These are phyloP conservation scores for Euzetes globulus DNA, from an alignment of 2,888 invertebrate genomes.

Conservation along the genomic window DNA sequence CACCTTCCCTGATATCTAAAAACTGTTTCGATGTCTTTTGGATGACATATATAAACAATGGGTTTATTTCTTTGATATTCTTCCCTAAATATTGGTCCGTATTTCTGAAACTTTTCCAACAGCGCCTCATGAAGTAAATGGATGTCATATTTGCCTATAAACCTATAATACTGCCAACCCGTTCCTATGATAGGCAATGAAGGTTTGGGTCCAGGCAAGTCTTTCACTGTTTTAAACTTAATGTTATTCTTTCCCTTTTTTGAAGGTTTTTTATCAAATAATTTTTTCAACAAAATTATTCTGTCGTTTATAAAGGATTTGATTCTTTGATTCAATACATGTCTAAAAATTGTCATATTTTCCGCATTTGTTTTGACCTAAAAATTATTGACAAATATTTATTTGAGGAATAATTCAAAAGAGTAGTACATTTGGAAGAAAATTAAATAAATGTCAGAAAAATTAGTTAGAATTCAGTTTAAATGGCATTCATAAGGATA, in stretches of 20 bases:
- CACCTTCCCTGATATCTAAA: constrained; percentile 42
- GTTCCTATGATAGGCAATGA: constrained; percentile 43
- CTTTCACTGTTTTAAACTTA: neutral
- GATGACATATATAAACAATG: constrained; percentile 42
- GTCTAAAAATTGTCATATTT: neutral
- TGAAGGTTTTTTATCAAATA: neutral
- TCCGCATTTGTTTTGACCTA: no score
- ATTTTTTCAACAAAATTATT: neutral
- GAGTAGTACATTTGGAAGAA: no score
- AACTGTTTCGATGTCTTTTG: constrained; percentile 42
- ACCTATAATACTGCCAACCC: constrained; percentile 42
- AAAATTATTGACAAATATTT: no score
- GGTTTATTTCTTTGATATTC: constrained; percentile 42
- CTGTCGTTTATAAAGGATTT: neutral
- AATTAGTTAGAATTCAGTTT: no score
- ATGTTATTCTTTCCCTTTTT: neutral
- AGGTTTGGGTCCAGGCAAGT: constrained; percentile 43
- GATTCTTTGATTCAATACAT: neutral
- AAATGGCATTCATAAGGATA: no score
- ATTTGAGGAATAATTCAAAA: no score
- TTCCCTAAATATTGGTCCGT: constrained; percentile 43
- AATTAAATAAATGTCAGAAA: no score
- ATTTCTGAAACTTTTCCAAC: constrained; percentile 41
- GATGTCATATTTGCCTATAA: constrained; percentile 39
- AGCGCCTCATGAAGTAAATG: constrained; percentile 42